Percentiles rank a stretch among this genome's conserved stretches.
Conservation (phyloP, 1,140 invertebrate genomes). For the Carcinoscorpius rotundicauda region DNA sequence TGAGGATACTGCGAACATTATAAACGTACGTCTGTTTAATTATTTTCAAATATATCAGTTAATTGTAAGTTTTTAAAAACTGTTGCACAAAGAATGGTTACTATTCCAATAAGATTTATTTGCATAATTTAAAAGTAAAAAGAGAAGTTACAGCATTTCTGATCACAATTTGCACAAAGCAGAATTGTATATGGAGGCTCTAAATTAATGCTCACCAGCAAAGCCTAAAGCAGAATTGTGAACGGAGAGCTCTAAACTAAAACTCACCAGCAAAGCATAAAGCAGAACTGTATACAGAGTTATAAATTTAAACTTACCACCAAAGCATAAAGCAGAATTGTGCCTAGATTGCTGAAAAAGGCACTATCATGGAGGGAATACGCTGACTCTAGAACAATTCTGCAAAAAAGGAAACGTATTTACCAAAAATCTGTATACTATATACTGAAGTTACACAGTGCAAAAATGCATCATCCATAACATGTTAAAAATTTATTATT, state of each 20-base stretch:
- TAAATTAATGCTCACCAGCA: neutral
- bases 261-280: neutral
- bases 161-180: neutral
- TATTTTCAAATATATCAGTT: no score
- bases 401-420: conserved; percentile 22
- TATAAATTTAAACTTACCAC: conserved; percentile 39
- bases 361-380: conserved; percentile 47
- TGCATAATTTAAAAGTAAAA: no score
- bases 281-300: neutral
- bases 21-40: no score
- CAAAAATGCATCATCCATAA: no score
- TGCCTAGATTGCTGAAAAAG: conserved; percentile 46
- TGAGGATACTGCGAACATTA: no score
- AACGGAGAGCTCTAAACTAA: neutral
- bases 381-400: conserved; percentile 47
- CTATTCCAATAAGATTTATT: no score
- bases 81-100: no score
- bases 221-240: neutral
- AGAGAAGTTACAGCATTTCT: no score
- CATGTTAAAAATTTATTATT: no score
- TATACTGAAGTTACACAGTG: no score
- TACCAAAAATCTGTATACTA: no score
- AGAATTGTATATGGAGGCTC: neutral
- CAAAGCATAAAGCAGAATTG: conserved; percentile 46
- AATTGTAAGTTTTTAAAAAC: no score